Evolutionary conservation across 2,888 invertebrate genomes (phyloP).

Genomic region (Erebia aethiops): DNA sequence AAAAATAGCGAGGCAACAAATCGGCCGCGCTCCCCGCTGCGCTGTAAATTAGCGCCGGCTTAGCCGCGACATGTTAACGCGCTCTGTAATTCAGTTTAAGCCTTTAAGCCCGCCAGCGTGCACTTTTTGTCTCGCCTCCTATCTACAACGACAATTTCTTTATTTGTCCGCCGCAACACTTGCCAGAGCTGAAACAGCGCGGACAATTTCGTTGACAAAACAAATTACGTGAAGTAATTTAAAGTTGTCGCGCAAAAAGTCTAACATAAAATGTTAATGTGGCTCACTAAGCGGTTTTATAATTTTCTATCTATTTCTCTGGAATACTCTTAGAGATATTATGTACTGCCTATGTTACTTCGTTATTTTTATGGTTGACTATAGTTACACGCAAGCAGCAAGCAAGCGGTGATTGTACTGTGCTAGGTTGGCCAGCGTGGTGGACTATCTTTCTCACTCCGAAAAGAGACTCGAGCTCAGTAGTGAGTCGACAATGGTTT

Average conservation of each 20-base stretch:
- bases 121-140: constrained; percentile 33
- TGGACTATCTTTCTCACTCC: too few relatives aligned
- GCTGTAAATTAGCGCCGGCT: constrained; percentile 47
- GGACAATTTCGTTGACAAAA: background rate
- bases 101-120: constrained; percentile 34
- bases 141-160: constrained; percentile 20
- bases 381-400: too few relatives aligned
- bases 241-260: background rate
- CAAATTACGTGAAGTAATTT: background rate
- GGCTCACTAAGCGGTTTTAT: too few relatives aligned
- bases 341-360: too few relatives aligned
- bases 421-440: too few relatives aligned
- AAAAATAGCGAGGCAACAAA: constrained; percentile 37
- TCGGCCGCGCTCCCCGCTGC: constrained; percentile 18
- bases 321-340: too few relatives aligned
- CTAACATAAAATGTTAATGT: background rate
- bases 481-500: too few relatives aligned
- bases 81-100: constrained; percentile 44
- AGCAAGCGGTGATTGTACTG: too few relatives aligned
- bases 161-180: constrained; percentile 8
- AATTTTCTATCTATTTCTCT: too few relatives aligned
- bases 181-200: constrained; percentile 1
- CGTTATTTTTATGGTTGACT: too few relatives aligned
- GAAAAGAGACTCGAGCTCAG: too few relatives aligned
- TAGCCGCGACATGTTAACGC: constrained; percentile 41